Base-by-base conservation (phyloP, 1,140 invertebrate species). In the Tenebrio molitor region DNA sequence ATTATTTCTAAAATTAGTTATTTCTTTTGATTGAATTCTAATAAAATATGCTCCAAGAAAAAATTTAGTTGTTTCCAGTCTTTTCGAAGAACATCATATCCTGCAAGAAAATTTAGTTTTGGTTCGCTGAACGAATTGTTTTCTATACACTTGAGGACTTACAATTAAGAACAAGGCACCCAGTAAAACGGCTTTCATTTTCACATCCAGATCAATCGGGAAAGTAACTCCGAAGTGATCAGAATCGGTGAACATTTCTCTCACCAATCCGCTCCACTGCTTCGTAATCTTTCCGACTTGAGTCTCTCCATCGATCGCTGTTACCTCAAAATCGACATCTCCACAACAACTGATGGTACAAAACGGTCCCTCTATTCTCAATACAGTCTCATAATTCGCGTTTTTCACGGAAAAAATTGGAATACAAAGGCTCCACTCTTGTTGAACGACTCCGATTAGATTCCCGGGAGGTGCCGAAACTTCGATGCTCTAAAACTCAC, bases 311-410 rank as follows among this genome's bases (percentile, higher is more conserved):
- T 88, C 86, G 8, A 78, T 73, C 2, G 85, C 83, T 64, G 84
- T 84, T 62, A 90, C 87, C 76, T 90, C 84, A 78, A 90, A 90
- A 74, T 90, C 89, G 1, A 95, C 91, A 79, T 95, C 91, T 6
- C 93, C 93, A 84, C 93, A 95, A 19, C 94, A 87, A 41, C 88
- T 90, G 78, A 88, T 91, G 0, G 91, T 92, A 82, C 92, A 95
- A 34, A 94, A 82, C 0, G 96, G 95, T 3, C 95, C 95, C 82
- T 94, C 91, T 75, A 98, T 93, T 69, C 86, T 87, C 3, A 97
- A 84, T 0, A 97, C 90, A 0, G 89, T 89, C 50, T 95, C 89
- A 14, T 91, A 94, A 5, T 87, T 80, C 1, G 90, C 88, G 83
- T 97, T 91, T 74, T 93, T 89, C 41, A 98, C 88, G 10, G 86